A percentile compares a stretch with the other conserved stretches of the same genome.
Evolutionary conservation across 2,113 vertebrate genomes (phyloP).

Genomic region (Willisornis vidua): DNA sequence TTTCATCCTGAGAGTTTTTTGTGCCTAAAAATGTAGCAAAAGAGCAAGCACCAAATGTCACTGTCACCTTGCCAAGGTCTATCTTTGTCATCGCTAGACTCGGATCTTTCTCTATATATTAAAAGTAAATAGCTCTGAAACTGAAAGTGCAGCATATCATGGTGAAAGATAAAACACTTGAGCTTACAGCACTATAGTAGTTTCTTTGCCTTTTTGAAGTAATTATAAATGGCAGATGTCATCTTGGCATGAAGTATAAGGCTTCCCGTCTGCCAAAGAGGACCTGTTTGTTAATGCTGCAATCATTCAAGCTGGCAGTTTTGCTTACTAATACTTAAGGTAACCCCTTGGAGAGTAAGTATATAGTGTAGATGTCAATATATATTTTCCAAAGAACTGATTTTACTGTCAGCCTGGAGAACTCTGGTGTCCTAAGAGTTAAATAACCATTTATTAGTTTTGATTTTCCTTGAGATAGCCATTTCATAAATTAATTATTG

Average conservation of each 20-base stretch:
- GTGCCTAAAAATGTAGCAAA: conserved; percentile 14
- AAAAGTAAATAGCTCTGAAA: neutral
- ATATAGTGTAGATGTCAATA: neutral
- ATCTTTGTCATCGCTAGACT: neutral
- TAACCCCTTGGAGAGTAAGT: neutral
- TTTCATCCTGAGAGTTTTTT: neutral
- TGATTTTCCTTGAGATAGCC: neutral
- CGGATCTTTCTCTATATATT: neutral
- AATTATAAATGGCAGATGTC: conserved; percentile 52
- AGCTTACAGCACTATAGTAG: neutral
- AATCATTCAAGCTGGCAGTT: conserved; percentile 27
- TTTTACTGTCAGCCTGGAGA: neutral
- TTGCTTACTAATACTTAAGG: conserved; percentile 16
- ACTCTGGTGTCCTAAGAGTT: neutral
- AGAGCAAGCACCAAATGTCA: conserved; percentile 26
- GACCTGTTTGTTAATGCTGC: conserved; percentile 4
- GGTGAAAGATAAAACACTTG: neutral
- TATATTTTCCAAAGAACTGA: neutral
- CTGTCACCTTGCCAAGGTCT: conserved; percentile 36
- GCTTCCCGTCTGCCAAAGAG: neutral
- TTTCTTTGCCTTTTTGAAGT: neutral
- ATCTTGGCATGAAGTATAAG: conserved; percentile 12
- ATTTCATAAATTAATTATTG: neutral
- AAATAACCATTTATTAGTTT: neutral
- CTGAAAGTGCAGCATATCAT: neutral